These are phyloP conservation scores for Oreocharis arfaki DNA, from an alignment of 2,113 vertebrate genomes.

Conservation along the genomic window DNA sequence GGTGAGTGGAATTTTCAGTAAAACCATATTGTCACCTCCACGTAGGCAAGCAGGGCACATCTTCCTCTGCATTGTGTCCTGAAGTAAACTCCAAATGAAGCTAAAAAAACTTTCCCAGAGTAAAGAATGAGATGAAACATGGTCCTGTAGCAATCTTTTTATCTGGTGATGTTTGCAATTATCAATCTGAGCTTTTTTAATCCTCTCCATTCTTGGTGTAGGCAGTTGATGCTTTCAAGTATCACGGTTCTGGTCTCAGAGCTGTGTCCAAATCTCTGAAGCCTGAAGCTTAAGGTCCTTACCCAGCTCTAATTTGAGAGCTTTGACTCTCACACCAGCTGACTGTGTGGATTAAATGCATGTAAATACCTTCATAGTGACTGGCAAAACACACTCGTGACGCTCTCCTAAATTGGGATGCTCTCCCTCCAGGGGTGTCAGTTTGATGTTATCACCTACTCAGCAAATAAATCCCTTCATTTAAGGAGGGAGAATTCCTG, in stretches of 20 bases:
- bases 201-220: neutral
- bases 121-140: neutral
- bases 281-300: constrained; percentile 35
- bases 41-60: neutral
- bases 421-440: neutral
- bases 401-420: constrained; percentile 17
- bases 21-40: neutral
- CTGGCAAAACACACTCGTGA: neutral
- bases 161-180: neutral
- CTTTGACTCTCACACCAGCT: constrained; percentile 56
- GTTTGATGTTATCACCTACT: constrained; percentile 34
- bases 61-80: neutral
- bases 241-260: neutral
- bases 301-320: constrained; percentile 57
- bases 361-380: constrained; percentile 48
- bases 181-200: neutral
- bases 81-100: neutral
- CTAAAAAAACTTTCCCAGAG: neutral
- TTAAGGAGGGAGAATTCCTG: neutral
- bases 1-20: neutral
- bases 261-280: neutral
- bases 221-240: neutral
- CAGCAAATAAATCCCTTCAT: neutral
- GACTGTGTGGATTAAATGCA: constrained; percentile 54
- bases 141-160: neutral